Evolutionary conservation across 2,888 invertebrate genomes (phyloP).

Genomic region (Darwinula stevensoni): DNA sequence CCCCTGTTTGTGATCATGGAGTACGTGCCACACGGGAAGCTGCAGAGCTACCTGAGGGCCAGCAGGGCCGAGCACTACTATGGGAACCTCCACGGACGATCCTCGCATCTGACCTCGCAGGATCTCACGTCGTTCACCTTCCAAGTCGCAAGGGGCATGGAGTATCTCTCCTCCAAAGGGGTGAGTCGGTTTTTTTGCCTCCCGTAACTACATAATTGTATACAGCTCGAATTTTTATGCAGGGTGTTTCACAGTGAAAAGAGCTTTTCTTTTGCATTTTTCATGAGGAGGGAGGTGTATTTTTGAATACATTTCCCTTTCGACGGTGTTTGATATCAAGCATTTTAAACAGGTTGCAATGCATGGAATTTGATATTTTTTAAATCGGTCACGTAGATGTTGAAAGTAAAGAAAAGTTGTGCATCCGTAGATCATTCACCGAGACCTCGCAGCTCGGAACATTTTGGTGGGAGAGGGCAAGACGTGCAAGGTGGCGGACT

Average conservation of each 20-base stretch:
- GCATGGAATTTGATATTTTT: no score
- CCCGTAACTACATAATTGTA: background rate
- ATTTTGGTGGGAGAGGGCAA: constrained; percentile 59
- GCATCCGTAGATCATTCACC: constrained; percentile 48
- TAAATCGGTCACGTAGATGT: no score
- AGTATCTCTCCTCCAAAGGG: constrained; percentile 48
- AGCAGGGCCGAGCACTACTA: constrained; percentile 57
- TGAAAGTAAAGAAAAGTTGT: no score
- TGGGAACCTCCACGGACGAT: constrained; percentile 30
- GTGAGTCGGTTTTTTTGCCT: no score
- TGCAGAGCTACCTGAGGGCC: constrained; percentile 57
- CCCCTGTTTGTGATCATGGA: constrained; percentile 78
- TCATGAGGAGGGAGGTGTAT: no score
- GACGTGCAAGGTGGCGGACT: constrained; percentile 72
- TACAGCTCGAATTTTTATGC: background rate
- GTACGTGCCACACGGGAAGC: constrained; percentile 56
- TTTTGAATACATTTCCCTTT: no score
- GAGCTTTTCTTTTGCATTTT: background rate
- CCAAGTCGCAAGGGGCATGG: constrained; percentile 71
- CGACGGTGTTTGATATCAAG: no score
- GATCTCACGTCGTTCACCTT: constrained; percentile 69
- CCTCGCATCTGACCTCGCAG: constrained; percentile 28
- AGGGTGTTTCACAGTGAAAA: background rate
- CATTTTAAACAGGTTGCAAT: no score
- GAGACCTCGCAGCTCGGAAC: constrained; percentile 67